phyloP scores from a whole-genome alignment of 1,140 invertebrate species.

The Euwallacea fornicatus region DNA sequence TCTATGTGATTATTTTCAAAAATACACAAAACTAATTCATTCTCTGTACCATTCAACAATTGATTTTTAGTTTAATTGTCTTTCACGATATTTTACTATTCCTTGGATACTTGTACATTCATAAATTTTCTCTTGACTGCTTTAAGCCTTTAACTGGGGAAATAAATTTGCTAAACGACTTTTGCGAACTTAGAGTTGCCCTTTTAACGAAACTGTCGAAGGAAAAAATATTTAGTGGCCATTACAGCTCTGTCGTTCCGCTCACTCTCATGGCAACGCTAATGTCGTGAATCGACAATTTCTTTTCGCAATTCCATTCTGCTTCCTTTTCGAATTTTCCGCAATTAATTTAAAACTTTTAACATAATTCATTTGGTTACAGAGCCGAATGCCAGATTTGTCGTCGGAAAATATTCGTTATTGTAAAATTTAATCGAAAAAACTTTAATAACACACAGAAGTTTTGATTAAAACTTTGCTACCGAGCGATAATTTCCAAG shows the following conservation, averaged over 20 bases:
- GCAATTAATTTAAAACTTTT: constrained; percentile 40
- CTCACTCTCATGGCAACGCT: constrained; percentile 27
- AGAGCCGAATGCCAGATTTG: constrained; percentile 29
- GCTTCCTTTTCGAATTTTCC: constrained; percentile 34
- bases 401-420: constrained; percentile 33
- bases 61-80: not conserved
- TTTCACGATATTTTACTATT: not conserved
- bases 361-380: constrained; percentile 37
- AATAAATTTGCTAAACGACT: constrained; percentile 4
- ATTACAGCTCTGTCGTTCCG: constrained; percentile 28
- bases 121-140: too few species aligned
- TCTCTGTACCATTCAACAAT: not conserved
- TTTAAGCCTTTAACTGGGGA: not conserved
- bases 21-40: not conserved
- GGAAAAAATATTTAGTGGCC: constrained; percentile 24
- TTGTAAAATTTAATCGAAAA: constrained; percentile 31
- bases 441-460: constrained; percentile 31
- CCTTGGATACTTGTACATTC: too few species aligned
- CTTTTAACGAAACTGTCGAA: constrained; percentile 14
- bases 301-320: constrained; percentile 37
- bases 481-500: constrained; percentile 10
- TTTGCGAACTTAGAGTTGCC: constrained; percentile 1
- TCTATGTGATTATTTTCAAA: too few species aligned
- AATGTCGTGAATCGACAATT: constrained; percentile 47
- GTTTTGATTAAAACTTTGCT: constrained; percentile 23